Conservation (phyloP, 2,888 invertebrate species). For the Deladenus siricidicola region DNA sequence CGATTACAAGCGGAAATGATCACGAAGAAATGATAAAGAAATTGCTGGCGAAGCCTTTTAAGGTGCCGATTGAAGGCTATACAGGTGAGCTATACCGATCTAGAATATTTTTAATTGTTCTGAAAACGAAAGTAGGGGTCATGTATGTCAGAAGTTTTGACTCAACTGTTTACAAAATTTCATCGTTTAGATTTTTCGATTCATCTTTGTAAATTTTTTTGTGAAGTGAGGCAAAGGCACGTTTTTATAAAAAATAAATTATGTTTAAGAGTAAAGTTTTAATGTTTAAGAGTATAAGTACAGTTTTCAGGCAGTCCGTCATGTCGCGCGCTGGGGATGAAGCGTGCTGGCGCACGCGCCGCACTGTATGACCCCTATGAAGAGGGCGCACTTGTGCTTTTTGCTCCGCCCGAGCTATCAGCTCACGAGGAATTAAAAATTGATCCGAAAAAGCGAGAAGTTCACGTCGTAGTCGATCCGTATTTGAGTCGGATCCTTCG, state of each 20-base stretch:
- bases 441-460: constrained; percentile 63
- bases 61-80: constrained; percentile 49
- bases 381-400: constrained; percentile 65
- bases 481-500: constrained; percentile 76
- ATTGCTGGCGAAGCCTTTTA: constrained; percentile 41
- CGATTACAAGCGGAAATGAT: constrained; percentile 7
- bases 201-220: too few relatives aligned
- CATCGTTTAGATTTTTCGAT: too few relatives aligned
- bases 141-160: too few relatives aligned
- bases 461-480: constrained; percentile 97
- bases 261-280: too few relatives aligned
- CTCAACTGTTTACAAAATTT: too few relatives aligned
- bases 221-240: too few relatives aligned
- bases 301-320: constrained; percentile 32
- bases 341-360: constrained; percentile 31
- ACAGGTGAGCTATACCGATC: constrained; percentile 29
- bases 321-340: constrained; percentile 42
- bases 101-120: background rate
- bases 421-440: constrained; percentile 79
- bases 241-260: too few relatives aligned
- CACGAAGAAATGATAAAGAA: constrained; percentile 45
- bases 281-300: too few relatives aligned
- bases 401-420: constrained; percentile 71
- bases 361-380: constrained; percentile 50
- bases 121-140: too few relatives aligned